A percentile compares a stretch with the other conserved stretches of the same genome.
Conservation (phyloP, 2,113 vertebrate species). For the Tautogolabrus adspersus region DNA sequence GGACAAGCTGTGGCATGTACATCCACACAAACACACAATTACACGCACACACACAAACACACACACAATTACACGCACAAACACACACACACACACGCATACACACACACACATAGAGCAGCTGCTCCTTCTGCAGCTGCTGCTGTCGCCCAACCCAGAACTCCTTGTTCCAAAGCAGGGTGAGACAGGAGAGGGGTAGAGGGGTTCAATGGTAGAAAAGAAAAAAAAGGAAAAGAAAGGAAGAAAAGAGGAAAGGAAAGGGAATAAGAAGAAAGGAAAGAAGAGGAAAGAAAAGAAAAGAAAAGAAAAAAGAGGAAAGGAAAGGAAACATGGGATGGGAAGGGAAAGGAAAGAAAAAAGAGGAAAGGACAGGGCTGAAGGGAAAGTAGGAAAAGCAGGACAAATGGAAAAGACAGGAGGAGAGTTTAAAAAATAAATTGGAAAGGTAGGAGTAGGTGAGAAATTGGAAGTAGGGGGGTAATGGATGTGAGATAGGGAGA, state of each 20-base stretch:
- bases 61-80: slow-evolving; percentile 28
- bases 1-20: slow-evolving; percentile 81
- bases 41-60: slow-evolving; percentile 59
- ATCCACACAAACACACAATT: slow-evolving; percentile 33
- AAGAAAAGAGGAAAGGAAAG: neutral
- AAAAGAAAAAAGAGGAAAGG: too few species aligned
- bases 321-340: too few species aligned
- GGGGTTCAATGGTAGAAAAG: slow-evolving; percentile 6
- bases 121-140: slow-evolving; percentile 82
- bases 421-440: too few species aligned
- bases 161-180: slow-evolving; percentile 69
- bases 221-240: neutral
- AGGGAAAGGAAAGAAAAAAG: too few species aligned
- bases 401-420: too few species aligned
- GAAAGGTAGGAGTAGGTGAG: slow-evolving; percentile 59
- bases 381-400: too few species aligned
- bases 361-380: too few species aligned
- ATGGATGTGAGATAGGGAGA: slow-evolving; percentile 55
- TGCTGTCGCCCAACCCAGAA: slow-evolving; percentile 76
- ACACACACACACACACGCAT: slow-evolving; percentile 30
- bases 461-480: slow-evolving; percentile 43
- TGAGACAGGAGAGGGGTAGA: slow-evolving; percentile 20
- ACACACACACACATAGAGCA: slow-evolving; percentile 63
- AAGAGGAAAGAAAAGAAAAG: too few species aligned
- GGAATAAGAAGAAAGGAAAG: too few species aligned